phyloP scores from a whole-genome alignment of 2,888 invertebrate species.

The Linnaemya tessellans region DNA sequence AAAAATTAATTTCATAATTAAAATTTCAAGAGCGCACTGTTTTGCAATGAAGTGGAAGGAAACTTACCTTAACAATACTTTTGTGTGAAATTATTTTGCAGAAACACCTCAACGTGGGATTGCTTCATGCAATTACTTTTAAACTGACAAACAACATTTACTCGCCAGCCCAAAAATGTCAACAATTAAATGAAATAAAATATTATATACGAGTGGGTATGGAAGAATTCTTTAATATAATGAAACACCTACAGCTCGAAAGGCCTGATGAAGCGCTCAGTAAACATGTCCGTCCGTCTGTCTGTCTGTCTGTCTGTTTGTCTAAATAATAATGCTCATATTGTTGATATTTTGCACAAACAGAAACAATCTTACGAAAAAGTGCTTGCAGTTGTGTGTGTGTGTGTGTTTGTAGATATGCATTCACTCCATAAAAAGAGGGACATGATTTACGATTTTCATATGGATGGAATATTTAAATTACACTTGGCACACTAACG shows the following conservation, averaged over 20 bases:
- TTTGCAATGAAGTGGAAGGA: not conserved
- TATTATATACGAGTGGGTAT: not conserved
- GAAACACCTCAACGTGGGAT: not conserved
- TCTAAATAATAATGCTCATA: not conserved
- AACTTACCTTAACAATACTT: slow-evolving; percentile 31
- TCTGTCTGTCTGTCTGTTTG: not conserved
- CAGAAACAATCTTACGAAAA: not conserved
- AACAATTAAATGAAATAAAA: slow-evolving; percentile 44
- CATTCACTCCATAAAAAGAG: slow-evolving; percentile 1
- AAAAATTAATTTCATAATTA: slow-evolving; percentile 38
- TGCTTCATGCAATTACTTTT: not conserved
- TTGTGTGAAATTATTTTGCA: slow-evolving; percentile 18
- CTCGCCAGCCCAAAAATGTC: slow-evolving; percentile 17
- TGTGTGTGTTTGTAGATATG: not conserved
- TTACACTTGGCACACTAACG: slow-evolving; percentile 52
- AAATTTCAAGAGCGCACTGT: slow-evolving; percentile 46
- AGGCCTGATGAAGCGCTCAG: not conserved
- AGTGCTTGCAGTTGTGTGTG: not conserved
- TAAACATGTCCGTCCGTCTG: slow-evolving; percentile 1
- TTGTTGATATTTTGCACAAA: not conserved
- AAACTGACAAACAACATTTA: slow-evolving; percentile 20
- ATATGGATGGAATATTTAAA: slow-evolving; percentile 58
- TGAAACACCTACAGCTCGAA: not conserved
- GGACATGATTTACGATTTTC: slow-evolving; percentile 66
- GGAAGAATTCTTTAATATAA: not conserved